These are phyloP conservation scores for Stegostoma tigrinum DNA, from an alignment of 2,113 vertebrate species.

Conservation along the genomic window DNA sequence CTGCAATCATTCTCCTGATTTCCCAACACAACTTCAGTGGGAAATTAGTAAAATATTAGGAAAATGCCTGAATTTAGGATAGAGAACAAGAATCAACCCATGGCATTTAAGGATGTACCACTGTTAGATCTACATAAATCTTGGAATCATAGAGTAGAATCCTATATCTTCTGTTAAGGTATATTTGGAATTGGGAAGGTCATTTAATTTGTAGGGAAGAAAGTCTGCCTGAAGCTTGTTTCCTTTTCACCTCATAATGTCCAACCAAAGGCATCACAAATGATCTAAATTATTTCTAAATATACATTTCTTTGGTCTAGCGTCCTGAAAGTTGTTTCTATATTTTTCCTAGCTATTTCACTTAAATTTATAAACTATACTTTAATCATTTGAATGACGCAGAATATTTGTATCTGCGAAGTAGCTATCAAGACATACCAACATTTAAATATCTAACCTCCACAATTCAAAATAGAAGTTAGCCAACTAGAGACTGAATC, in stretches of 20 bases:
- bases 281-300: neutral
- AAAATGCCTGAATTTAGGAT: neutral
- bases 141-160: neutral
- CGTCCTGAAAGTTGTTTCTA: neutral
- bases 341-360: neutral
- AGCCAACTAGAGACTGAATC: neutral
- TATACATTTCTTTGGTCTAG: neutral
- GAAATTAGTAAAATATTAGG: neutral
- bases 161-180: too few relatives aligned
- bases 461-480: neutral
- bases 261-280: neutral
- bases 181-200: too few relatives aligned
- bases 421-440: neutral
- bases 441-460: neutral
- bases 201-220: too few relatives aligned
- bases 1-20: neutral
- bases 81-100: neutral
- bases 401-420: neutral
- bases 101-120: neutral
- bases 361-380: neutral
- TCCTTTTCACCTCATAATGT: too few relatives aligned
- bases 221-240: too few relatives aligned
- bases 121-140: neutral
- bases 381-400: neutral
- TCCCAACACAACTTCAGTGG: neutral